Evolutionary conservation across 2,888 invertebrate species (phyloP).

Genomic region (Helleia helle): DNA sequence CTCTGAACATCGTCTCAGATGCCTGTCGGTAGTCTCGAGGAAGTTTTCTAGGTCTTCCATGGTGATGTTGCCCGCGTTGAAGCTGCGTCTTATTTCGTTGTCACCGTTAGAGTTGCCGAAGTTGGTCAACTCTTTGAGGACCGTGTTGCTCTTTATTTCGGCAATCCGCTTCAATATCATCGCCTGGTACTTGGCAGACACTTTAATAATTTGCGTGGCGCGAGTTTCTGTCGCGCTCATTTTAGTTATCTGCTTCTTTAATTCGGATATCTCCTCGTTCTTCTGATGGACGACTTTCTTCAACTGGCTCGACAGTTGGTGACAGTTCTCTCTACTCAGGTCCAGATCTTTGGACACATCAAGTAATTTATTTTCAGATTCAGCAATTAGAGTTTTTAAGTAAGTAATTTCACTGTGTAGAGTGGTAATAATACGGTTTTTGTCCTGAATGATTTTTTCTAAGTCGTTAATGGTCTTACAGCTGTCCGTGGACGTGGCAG

Average conservation of each 20-base stretch:
- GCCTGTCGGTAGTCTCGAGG: constrained; percentile 58
- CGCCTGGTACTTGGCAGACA: constrained; percentile 61
- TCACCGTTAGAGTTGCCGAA: constrained; percentile 48
- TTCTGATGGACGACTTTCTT: constrained; percentile 58
- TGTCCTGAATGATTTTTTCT: constrained; percentile 57
- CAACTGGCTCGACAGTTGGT: constrained; percentile 50
- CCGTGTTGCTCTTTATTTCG: constrained; percentile 56
- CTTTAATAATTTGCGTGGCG: constrained; percentile 58
- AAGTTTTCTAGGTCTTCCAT: constrained; percentile 65
- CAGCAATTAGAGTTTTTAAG: constrained; percentile 51
- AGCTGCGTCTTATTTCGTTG: constrained; percentile 41
- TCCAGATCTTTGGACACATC: constrained; percentile 55
- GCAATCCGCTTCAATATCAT: constrained; percentile 59
- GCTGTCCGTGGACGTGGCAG: constrained; percentile 51
- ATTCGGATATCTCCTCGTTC: constrained; percentile 58
- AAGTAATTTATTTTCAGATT: constrained; percentile 54
- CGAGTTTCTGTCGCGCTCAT: constrained; percentile 54
- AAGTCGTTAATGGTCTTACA: constrained; percentile 56
- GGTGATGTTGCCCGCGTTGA: constrained; percentile 48
- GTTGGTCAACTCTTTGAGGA: constrained; percentile 57
- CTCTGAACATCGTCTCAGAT: constrained; percentile 50
- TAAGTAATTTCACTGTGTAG: constrained; percentile 52
- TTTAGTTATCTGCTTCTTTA: constrained; percentile 53
- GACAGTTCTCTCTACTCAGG: constrained; percentile 45
- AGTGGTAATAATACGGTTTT: constrained; percentile 52